Base-by-base conservation (phyloP, 2,888 invertebrate species). In the Drosophila atroscutellata region DNA sequence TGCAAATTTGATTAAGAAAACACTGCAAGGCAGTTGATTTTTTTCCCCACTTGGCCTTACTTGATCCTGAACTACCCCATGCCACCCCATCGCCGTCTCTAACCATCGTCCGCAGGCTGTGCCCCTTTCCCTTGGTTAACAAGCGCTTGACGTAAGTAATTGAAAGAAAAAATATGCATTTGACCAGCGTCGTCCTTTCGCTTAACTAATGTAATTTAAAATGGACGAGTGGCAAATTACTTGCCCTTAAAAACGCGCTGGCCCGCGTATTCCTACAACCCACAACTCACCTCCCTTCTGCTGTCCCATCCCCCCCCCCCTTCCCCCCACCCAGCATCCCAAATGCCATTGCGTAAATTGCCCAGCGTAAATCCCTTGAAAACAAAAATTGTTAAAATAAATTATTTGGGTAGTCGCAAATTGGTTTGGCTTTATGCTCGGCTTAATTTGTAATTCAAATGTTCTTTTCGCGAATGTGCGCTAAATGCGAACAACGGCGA, bases 151-250 rank as follows among this genome's bases (percentile, higher is more conserved):
- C 51, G 54, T 74, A 80, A 84, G 86, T 84, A 84, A 84, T 84
- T 84, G 88, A 83, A 88, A 83, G 83, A 77, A 73, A 66, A 80
- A 63, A 85, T 86, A 86, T 89, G 89, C 83, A 85, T 81, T 85
- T 88, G 89, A 73, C 89, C 86, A 86, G 67, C 69, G 45, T 60
- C 51, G 71, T 74, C 75, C 57, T 60, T 55, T 70, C 67, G 69
- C 86, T 73, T 83, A 76, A 74, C 85, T 89, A 85, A 85, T 89
- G 85, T 89, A 89, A 85, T 85, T 85, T 85, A 86, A 85, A 85
- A 85, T 77, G 85, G 89, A 86, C 86, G 86, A 89, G 86, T 84
- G 89, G 89, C 89, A 85, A 85, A 85, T 85, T 86, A 86, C 89
- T 88, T 80, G 86, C 75, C 78, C 78, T 75, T 78, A 78, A 80